A percentile compares a stretch with the other conserved stretches of the same genome.
These are phyloP conservation scores for Heterodera carotae DNA, from an alignment of 1,140 invertebrate genomes.

Conservation along the genomic window DNA sequence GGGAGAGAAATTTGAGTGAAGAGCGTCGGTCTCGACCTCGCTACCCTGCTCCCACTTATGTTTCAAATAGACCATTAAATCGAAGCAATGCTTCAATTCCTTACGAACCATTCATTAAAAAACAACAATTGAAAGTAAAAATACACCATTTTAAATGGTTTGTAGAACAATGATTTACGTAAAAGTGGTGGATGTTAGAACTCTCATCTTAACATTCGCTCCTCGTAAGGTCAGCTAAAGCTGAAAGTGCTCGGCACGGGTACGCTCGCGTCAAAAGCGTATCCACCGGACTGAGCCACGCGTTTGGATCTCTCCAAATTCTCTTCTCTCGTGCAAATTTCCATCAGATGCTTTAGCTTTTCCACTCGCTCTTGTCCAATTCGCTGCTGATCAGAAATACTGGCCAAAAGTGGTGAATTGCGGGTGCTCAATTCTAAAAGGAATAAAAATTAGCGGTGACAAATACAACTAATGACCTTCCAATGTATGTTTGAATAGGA, in stretches of 20 bases:
- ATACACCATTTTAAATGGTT: neutral
- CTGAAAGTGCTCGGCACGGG: conserved; percentile 38
- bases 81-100: too few relatives aligned
- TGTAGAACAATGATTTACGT: neutral
- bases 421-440: conserved; percentile 36
- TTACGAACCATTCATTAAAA: too few relatives aligned
- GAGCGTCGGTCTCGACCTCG: too few relatives aligned
- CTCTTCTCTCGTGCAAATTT: conserved; percentile 41
- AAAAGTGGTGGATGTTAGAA: neutral
- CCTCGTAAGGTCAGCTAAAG: conserved; percentile 37
- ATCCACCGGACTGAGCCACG: conserved; percentile 41
- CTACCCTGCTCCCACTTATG: too few relatives aligned
- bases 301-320: conserved; percentile 41
- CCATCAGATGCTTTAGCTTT: conserved; percentile 43
- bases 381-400: conserved; percentile 28
- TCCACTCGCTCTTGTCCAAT: conserved; percentile 31
- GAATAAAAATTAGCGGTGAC: conserved; percentile 1
- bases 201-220: neutral
- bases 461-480: conserved; percentile 21
- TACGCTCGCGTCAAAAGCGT: conserved; percentile 42
- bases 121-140: neutral
- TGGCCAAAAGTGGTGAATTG: conserved; percentile 33
- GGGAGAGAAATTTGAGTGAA: too few relatives aligned
- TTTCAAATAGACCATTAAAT: too few relatives aligned
- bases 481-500: conserved; percentile 40